Evolutionary conservation across 1,140 invertebrate genomes (phyloP).

Genomic region (Drosophila littoralis): DNA sequence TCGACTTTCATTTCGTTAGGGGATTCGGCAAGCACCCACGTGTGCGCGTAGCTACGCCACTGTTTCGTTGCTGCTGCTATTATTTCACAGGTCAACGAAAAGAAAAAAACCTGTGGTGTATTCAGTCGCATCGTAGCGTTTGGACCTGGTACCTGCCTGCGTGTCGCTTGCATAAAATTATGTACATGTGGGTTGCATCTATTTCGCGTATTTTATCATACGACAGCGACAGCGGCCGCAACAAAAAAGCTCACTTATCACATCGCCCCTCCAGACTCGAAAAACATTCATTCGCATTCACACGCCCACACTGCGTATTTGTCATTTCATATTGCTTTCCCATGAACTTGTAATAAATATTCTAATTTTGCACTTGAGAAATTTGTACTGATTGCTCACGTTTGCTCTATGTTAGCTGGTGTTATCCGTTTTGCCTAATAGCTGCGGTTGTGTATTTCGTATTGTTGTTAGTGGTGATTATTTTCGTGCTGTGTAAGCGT

Average conservation of each 20-base stretch:
- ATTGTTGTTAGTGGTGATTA: conserved; percentile 48
- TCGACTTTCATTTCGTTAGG: conserved; percentile 28
- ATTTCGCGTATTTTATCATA: conserved; percentile 63
- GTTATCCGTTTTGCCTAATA: conserved; percentile 12
- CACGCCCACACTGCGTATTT: conserved; percentile 29
- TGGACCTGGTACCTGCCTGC: conserved; percentile 40
- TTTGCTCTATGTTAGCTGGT: conserved; percentile 42
- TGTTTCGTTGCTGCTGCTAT: conserved; percentile 24
- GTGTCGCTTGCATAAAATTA: conserved; percentile 46
- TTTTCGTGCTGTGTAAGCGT: conserved; percentile 28
- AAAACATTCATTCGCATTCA: not conserved
- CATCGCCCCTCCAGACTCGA: conserved; percentile 41
- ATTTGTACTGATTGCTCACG: conserved; percentile 13
- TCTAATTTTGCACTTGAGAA: conserved; percentile 75
- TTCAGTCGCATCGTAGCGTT: conserved; percentile 43
- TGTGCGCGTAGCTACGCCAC: conserved; percentile 41
- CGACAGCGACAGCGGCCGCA: conserved; percentile 36
- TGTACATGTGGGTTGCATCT: conserved; percentile 27
- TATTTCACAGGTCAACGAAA: conserved; percentile 64
- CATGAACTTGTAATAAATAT: conserved; percentile 79
- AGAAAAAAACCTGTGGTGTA: conserved; percentile 43
- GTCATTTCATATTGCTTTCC: conserved; percentile 57
- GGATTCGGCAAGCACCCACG: conserved; percentile 31
- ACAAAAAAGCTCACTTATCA: conserved; percentile 65
- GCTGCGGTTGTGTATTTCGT: conserved; percentile 24